Evolutionary conservation across 92 coral and sea anemone species (phyloP).

Genomic region (Porites divaricata): DNA sequence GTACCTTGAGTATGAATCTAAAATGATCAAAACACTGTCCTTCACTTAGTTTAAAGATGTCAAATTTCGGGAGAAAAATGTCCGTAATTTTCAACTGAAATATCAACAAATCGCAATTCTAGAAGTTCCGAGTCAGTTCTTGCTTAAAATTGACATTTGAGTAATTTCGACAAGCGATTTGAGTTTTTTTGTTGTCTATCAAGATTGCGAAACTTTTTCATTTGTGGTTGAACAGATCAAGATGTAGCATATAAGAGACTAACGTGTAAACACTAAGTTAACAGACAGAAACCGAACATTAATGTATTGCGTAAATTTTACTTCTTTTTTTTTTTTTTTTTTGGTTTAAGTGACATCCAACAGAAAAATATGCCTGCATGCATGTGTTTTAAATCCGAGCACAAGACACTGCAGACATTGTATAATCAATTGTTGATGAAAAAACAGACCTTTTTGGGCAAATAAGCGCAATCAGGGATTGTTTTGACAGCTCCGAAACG

Average conservation of each 20-base stretch:
- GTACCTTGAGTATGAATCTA: not conserved
- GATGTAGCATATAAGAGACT: not conserved
- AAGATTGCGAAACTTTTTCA: conserved; percentile 1
- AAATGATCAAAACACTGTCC: not conserved
- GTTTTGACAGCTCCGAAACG: conserved; percentile 38
- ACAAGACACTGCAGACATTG: not conserved
- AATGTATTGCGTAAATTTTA: not conserved
- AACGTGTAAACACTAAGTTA: conserved; percentile 16
- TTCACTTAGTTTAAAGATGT: not conserved
- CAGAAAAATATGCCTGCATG: not conserved
- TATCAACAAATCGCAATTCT: conserved; percentile 24
- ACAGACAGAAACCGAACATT: not conserved
- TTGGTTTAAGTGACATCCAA: not conserved
- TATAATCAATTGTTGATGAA: conserved; percentile 27
- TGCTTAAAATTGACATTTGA: not conserved
- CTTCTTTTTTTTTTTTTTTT: not conserved
- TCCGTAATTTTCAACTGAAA: not conserved
- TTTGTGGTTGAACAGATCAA: not conserved
- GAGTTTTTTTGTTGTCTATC: not conserved
- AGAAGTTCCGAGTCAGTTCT: not conserved
- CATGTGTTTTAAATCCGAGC: conserved; percentile 2
- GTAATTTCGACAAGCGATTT: not conserved
- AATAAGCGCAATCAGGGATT: conserved; percentile 16
- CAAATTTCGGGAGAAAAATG: not conserved
- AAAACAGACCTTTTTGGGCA: conserved; percentile 44